Base-by-base conservation (phyloP, 2,113 vertebrate genomes). In the Theristicus caerulescens region DNA sequence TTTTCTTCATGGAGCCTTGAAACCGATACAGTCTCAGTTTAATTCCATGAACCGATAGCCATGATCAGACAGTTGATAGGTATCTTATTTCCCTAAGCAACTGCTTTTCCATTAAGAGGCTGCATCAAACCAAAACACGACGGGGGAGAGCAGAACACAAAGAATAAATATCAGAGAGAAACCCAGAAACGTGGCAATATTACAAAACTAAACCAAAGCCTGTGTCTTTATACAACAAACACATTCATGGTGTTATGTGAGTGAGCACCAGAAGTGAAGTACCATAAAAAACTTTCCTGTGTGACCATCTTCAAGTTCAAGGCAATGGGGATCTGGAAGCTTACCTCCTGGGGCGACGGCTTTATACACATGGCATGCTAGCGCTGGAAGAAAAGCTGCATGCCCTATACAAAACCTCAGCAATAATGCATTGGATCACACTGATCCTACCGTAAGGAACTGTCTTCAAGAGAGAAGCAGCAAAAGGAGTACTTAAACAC, bases 181-280 rank as follows among this genome's bases (percentile, higher is more conserved):
- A 66, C 19, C 38, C 22, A 77, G 59, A 59, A 47, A 67, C 1
- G 11, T 10, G 27, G 34, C 22, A 47, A 42, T 14, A 16, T 5
- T 10, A 65, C 16, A 38, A 67, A 57, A 66, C 34, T 52, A 54
- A 79, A 67, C 36, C 55, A 52, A 47, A 88, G 44, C 24, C 40
- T 1, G 4, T 14, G 47, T 47, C 77, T 84, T 85, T 29, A 11
- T 3, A 87, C 34, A 82, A 29, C n/a, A 34, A 64, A 62, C 1
- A 2, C 44, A 7, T 42, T 31, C 24, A 13, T 1, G 13, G 79
- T 1, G 0, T 8, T 34, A 16, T 0, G 13, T 4, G 20, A 55
- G 58, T 0, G 0, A 74, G 72, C 24, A 47, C 13, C 25, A 55
- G 29, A 72, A 73, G 58, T 3, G 27, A 72, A 38, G 57, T 1